Evolutionary conservation across 1,140 invertebrate species (phyloP).

Genomic region (Platorchestia sp.): DNA sequence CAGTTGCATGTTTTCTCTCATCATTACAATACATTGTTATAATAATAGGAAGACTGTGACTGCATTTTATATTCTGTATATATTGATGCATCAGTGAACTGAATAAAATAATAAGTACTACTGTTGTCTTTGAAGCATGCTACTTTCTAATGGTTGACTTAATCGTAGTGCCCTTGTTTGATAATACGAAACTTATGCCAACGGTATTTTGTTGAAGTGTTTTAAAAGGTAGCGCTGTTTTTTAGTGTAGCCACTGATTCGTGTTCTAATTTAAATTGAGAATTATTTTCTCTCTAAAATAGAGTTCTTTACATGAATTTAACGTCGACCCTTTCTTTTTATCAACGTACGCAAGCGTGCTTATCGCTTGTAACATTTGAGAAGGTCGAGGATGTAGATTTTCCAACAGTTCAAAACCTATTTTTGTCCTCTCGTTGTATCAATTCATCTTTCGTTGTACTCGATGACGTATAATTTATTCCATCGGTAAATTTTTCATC

Average conservation of each 20-base stretch:
- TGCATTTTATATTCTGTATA: constrained; percentile 14
- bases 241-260: background rate
- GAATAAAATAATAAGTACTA: background rate
- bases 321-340: background rate
- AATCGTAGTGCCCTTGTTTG: background rate
- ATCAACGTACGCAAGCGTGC: background rate
- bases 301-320: background rate
- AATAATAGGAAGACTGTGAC: background rate
- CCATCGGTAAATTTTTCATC: background rate
- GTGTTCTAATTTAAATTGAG: background rate
- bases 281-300: background rate
- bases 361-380: background rate
- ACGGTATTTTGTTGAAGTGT: background rate
- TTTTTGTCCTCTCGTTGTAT: background rate
- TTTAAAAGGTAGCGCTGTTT: background rate
- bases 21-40: background rate
- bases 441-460: background rate
- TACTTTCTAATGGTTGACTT: constrained; percentile 24
- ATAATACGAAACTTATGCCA: background rate
- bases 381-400: background rate
- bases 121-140: background rate
- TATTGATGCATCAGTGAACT: background rate
- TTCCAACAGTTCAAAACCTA: background rate
- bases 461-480: no score
- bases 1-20: background rate